Percentiles rank a stretch among this genome's conserved stretches.
These are phyloP conservation scores for Daphoenositta chrysoptera DNA, from an alignment of 2,113 vertebrate genomes.

Conservation along the genomic window DNA sequence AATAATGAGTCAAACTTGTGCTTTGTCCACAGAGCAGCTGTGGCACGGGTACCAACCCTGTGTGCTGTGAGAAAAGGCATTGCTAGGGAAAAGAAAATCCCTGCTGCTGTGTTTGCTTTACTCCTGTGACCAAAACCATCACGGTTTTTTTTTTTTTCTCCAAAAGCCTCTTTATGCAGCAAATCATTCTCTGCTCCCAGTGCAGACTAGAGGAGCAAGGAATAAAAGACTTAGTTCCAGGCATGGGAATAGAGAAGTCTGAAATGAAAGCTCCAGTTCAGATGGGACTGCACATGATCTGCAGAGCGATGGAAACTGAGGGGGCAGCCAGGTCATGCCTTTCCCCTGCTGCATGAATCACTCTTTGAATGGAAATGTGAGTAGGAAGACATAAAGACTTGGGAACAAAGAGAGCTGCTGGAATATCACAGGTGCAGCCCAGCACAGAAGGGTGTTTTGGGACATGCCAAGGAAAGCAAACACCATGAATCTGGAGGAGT, in stretches of 20 bases:
- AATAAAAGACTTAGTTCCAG: background rate
- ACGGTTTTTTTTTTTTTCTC: no score
- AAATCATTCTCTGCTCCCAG: background rate
- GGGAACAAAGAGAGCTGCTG: slow-evolving; percentile 62
- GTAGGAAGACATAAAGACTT: slow-evolving; percentile 57
- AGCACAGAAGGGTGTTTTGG: slow-evolving; percentile 43
- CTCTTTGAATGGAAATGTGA: slow-evolving; percentile 57
- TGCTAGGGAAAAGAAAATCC: background rate
- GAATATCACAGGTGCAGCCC: slow-evolving; percentile 61
- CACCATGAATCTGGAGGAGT: slow-evolving; percentile 44
- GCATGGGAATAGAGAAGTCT: background rate
- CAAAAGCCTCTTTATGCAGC: background rate
- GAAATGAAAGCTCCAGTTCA: slow-evolving; percentile 1
- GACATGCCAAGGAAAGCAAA: slow-evolving; percentile 62
- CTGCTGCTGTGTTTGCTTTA: background rate
- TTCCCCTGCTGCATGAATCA: slow-evolving; percentile 59
- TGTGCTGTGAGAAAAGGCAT: background rate
- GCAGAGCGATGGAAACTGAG: slow-evolving; percentile 55
- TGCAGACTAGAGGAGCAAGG: background rate
- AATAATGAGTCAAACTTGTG: background rate
- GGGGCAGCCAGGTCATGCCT: slow-evolving; percentile 56
- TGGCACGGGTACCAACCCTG: background rate
- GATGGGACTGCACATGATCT: slow-evolving; percentile 28
- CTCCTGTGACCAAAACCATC: background rate
- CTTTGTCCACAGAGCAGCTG: background rate